These are phyloP conservation scores for Tetramorium parvispinum DNA, from an alignment of 1,140 invertebrate species.

Conservation along the genomic window DNA sequence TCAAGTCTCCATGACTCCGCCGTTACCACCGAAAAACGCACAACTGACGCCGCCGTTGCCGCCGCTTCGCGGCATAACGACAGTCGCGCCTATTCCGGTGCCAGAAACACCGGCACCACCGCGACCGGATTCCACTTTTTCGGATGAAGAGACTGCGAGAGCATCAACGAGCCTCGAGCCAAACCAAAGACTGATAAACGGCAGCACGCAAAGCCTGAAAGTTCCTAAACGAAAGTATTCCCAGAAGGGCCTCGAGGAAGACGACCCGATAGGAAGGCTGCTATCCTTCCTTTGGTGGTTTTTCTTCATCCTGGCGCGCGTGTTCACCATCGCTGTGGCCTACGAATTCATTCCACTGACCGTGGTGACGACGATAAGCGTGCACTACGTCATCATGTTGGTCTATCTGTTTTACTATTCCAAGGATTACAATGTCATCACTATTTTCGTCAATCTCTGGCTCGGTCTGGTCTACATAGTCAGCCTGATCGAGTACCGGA, in stretches of 20 bases:
- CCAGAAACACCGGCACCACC: slow-evolving; percentile 83
- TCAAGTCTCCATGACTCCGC: slow-evolving; percentile 81
- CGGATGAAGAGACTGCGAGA: slow-evolving; percentile 56
- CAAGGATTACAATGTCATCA: slow-evolving; percentile 86
- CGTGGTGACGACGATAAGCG: slow-evolving; percentile 86
- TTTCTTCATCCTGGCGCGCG: slow-evolving; percentile 88
- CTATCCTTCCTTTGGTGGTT: slow-evolving; percentile 91
- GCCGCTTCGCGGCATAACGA: slow-evolving; percentile 82
- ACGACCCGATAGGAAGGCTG: slow-evolving; percentile 88
- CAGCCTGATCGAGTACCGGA: slow-evolving; percentile 91
- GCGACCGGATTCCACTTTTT: slow-evolving; percentile 80
- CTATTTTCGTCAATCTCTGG: slow-evolving; percentile 87
- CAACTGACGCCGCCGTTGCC: slow-evolving; percentile 81
- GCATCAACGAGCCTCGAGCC: neutral
- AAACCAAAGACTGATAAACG: slow-evolving; percentile 43
- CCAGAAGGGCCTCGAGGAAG: slow-evolving; percentile 88
- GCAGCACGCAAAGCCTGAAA: slow-evolving; percentile 64
- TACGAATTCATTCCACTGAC: slow-evolving; percentile 89
- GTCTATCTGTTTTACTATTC: slow-evolving; percentile 87
- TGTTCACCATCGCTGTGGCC: slow-evolving; percentile 89
- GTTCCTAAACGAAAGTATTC: slow-evolving; percentile 79
- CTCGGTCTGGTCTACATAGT: slow-evolving; percentile 90
- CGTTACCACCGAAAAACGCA: slow-evolving; percentile 84
- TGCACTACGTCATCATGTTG: slow-evolving; percentile 88
- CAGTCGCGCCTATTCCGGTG: slow-evolving; percentile 79